Base-by-base conservation (phyloP, 2,888 invertebrate species). In the Heliconius ismenius region DNA sequence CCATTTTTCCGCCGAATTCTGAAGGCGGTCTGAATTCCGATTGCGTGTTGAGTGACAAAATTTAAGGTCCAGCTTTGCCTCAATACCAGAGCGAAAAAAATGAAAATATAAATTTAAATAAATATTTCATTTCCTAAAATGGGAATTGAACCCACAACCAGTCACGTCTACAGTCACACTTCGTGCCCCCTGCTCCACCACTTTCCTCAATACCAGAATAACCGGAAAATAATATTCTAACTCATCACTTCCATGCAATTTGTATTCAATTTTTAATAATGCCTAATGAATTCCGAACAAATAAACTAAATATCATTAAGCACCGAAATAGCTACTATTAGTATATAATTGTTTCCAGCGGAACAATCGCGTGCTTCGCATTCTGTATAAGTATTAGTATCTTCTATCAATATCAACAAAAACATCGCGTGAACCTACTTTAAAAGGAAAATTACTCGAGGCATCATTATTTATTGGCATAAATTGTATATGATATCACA, bases 331-430 rank as follows among this genome's bases (percentile, higher is more conserved):
- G 2, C 11, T 65, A 26, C 24, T 24, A 67, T 67, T 67, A 67
- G 67, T 43, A 9, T 7, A 39, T 67, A 67, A 67, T 67, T 67
- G 15, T 26, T 62, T 62, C 4, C 26, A 67, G 3, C 67, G 39
- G 65, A 67, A 67, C 67, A 67, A 67, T 67, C 24, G 67, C 67
- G 67, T 67, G 67, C 11, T 18, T 24, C 39, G 6, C 24, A 36
- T 39, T 39, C 39, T 67, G 39, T 4, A 67, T 39, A 39, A 49
- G 18, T 49, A 67, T 39, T 24, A 49, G 18, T 49, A 21, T 7
- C 7, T 7, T 49, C 49, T 49, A 49, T 49, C 21, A 49, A 49
- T 9, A 49, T 21, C 21, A 49, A 21, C 6, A 18, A 18, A 49
- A 49, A 49, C 21, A 49, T 49, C 18, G 49, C 49, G 49, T 49